These are phyloP conservation scores for Pristionchus entomophagus DNA, from an alignment of 2,888 invertebrate species.

Conservation along the genomic window DNA sequence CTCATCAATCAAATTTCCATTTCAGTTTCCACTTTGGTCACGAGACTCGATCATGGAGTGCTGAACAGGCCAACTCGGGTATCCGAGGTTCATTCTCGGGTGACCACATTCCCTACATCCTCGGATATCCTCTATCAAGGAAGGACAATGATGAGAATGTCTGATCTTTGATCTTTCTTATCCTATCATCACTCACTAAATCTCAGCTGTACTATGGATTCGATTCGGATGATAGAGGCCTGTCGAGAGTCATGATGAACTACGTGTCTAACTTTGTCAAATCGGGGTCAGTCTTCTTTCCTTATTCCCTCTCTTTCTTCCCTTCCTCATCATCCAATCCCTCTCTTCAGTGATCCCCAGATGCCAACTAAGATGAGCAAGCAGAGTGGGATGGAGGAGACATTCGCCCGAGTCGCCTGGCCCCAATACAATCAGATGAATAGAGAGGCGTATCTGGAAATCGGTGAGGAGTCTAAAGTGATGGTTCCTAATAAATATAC, in stretches of 20 bases:
- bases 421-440: slow-evolving; percentile 72
- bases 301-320: not conserved
- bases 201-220: slow-evolving; percentile 65
- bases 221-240: slow-evolving; percentile 67
- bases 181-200: not conserved
- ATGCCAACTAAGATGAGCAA: slow-evolving; percentile 68
- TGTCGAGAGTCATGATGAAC: slow-evolving; percentile 74
- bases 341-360: slow-evolving; percentile 68
- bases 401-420: slow-evolving; percentile 71
- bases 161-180: not conserved
- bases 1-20: not conserved
- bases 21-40: slow-evolving; percentile 73
- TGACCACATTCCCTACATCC: slow-evolving; percentile 74
- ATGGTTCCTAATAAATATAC: too few relatives aligned
- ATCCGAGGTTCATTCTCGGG: slow-evolving; percentile 72
- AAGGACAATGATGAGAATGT: slow-evolving; percentile 61
- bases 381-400: slow-evolving; percentile 68
- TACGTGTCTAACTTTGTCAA: slow-evolving; percentile 75
- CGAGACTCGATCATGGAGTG: slow-evolving; percentile 68
- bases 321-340: not conserved
- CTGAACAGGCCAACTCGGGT: slow-evolving; percentile 69
- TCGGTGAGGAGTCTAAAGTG: slow-evolving; percentile 58
- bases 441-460: slow-evolving; percentile 74
- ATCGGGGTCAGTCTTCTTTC: slow-evolving; percentile 68
- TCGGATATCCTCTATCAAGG: slow-evolving; percentile 73